phyloP scores from a whole-genome alignment of 2,797 vertebrate species.

The Falco naumanni region DNA sequence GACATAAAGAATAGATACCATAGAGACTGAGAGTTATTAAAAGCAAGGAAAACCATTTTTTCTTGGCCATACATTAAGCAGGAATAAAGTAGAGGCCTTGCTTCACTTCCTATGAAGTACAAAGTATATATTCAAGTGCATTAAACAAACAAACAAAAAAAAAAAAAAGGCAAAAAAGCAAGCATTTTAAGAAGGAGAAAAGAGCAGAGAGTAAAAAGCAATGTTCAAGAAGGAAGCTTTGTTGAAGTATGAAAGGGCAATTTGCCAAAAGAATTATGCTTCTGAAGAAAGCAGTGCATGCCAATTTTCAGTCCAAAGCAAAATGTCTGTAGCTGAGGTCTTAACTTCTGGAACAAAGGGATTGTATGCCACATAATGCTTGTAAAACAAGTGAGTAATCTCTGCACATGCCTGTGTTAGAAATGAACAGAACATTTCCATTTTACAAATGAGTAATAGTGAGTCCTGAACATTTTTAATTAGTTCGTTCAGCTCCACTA shows the following conservation, averaged over 20 bases:
- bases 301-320: conserved; percentile 29
- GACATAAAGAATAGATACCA: not conserved
- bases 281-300: conserved; percentile 1
- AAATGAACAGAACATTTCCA: not conserved
- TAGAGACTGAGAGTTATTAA: not conserved
- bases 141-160: not conserved
- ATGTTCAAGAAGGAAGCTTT: not conserved
- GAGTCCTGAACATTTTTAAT: conserved; percentile 4
- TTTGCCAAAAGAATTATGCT: conserved; percentile 31
- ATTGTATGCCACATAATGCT: not conserved
- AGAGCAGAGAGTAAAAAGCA: not conserved
- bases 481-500: not conserved
- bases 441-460: not conserved
- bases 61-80: not conserved
- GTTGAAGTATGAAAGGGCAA: not conserved
- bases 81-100: not conserved
- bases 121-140: not conserved
- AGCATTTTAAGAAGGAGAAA: not conserved
- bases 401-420: not conserved
- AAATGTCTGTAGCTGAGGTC: conserved; percentile 14
- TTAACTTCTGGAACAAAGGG: conserved; percentile 35
- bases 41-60: not conserved
- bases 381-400: conserved; percentile 37
- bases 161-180: not conserved
- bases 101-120: not conserved